These are phyloP conservation scores for Phengaris arion DNA, from an alignment of 2,888 invertebrate species.

Conservation along the genomic window DNA sequence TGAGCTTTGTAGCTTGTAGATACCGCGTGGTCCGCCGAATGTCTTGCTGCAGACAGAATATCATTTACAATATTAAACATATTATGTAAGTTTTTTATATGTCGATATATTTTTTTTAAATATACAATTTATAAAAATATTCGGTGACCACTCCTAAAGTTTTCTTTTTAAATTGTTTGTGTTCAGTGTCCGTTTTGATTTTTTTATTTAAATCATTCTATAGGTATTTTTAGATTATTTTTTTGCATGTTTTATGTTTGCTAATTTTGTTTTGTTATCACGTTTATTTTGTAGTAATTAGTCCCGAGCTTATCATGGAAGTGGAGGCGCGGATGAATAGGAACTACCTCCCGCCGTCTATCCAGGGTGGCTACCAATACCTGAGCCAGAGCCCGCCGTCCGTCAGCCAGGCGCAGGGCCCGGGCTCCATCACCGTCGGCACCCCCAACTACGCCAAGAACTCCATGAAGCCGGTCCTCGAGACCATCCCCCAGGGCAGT, in stretches of 20 bases:
- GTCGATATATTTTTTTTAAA: no score
- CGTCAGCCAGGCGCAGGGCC: slow-evolving; percentile 49
- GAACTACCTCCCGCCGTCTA: slow-evolving; percentile 87
- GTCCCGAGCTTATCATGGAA: slow-evolving; percentile 92
- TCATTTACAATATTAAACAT: no score
- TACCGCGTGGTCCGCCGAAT: background rate
- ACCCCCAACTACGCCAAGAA: slow-evolving; percentile 50
- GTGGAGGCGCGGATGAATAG: slow-evolving; percentile 93
- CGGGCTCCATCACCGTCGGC: slow-evolving; percentile 50
- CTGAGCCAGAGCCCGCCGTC: slow-evolving; percentile 55
- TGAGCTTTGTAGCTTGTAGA: background rate
- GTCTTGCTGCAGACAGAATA: background rate
- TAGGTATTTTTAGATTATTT: slow-evolving; percentile 31
- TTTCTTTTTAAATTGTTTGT: background rate
- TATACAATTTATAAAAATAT: background rate
- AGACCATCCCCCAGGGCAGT: slow-evolving; percentile 67
- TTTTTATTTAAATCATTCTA: slow-evolving; percentile 28
- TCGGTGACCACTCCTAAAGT: background rate
- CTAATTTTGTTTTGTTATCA: slow-evolving; percentile 44
- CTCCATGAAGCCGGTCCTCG: slow-evolving; percentile 57
- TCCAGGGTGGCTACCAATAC: slow-evolving; percentile 72
- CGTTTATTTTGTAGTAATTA: slow-evolving; percentile 83
- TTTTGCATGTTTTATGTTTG: slow-evolving; percentile 38
- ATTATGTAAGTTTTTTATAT: no score
- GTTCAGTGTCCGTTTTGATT: background rate